These are phyloP conservation scores for Trichechus manatus DNA, from an alignment of 2,113 vertebrate species.

Conservation along the genomic window DNA sequence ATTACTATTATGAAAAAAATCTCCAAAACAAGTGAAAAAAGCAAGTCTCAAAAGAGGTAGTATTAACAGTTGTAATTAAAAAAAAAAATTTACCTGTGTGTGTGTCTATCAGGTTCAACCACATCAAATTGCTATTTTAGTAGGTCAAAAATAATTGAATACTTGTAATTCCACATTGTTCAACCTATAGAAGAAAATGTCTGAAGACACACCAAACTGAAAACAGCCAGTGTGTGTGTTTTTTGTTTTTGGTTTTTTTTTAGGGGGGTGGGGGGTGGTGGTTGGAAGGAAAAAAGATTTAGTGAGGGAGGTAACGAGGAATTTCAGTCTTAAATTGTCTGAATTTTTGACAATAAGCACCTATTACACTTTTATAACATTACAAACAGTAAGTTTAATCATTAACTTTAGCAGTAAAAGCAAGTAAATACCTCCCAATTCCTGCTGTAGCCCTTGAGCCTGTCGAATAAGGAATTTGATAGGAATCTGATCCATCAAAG, in stretches of 20 bases:
- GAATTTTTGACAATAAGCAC: constrained; percentile 3
- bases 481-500: constrained; percentile 98
- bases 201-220: constrained; percentile 48
- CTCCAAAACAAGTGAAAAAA: neutral
- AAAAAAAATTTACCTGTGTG: neutral
- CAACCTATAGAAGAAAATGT: neutral
- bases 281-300: neutral
- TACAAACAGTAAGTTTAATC: neutral
- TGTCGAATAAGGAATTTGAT: constrained; percentile 98
- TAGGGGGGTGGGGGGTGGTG: fast-evolving
- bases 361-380: neutral
- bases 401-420: constrained; percentile 22
- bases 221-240: neutral
- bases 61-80: neutral
- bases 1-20: neutral
- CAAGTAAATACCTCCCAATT: constrained; percentile 93
- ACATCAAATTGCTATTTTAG: constrained; percentile 20
- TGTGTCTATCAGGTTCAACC: constrained; percentile 25
- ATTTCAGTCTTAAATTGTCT: constrained; percentile 31
- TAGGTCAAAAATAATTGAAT: constrained; percentile 25
- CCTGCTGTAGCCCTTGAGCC: constrained; percentile 97
- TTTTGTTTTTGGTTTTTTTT: neutral
- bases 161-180: constrained; percentile 4
- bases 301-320: neutral
- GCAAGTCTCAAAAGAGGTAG: neutral